Evolutionary conservation across 2,888 invertebrate species (phyloP).

Genomic region (Busseola fusca): DNA sequence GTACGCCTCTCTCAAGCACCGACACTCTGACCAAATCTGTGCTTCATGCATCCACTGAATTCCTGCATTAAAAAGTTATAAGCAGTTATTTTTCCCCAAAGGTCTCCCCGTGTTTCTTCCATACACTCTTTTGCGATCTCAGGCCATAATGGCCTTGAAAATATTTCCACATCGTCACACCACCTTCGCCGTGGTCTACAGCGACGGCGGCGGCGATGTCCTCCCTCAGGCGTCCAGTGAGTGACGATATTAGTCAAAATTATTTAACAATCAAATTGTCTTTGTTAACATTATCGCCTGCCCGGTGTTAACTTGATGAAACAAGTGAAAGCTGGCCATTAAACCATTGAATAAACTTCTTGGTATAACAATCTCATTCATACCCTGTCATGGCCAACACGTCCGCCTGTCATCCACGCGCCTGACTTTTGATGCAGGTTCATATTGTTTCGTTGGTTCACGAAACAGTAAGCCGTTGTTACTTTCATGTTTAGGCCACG

Average conservation of each 20-base stretch:
- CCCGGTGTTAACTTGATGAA: conserved; percentile 5
- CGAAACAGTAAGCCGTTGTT: conserved; percentile 36
- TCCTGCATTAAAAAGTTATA: background rate
- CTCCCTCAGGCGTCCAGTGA: background rate
- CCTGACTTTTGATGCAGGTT: conserved; percentile 51
- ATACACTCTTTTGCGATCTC: background rate
- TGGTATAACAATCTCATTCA: conserved; percentile 31
- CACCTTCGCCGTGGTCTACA: background rate
- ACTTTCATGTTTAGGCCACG: conserved; percentile 37
- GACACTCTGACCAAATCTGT: background rate
- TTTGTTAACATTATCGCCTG: background rate
- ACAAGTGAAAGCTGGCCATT: conserved; percentile 25
- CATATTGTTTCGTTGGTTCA: conserved; percentile 35
- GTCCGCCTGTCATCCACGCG: conserved; percentile 42
- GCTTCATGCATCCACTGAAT: background rate
- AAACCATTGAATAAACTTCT: conserved; percentile 16
- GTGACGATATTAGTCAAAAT: background rate
- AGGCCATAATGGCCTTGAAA: background rate
- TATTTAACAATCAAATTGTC: background rate
- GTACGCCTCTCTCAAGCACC: background rate
- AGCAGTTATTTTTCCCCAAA: background rate
- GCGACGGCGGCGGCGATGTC: background rate
- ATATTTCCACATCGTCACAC: background rate
- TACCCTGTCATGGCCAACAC: conserved; percentile 34
- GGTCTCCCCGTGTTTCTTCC: background rate